Evolutionary conservation across 2,888 invertebrate species (phyloP).

Genomic region (Prosapia bicincta): DNA sequence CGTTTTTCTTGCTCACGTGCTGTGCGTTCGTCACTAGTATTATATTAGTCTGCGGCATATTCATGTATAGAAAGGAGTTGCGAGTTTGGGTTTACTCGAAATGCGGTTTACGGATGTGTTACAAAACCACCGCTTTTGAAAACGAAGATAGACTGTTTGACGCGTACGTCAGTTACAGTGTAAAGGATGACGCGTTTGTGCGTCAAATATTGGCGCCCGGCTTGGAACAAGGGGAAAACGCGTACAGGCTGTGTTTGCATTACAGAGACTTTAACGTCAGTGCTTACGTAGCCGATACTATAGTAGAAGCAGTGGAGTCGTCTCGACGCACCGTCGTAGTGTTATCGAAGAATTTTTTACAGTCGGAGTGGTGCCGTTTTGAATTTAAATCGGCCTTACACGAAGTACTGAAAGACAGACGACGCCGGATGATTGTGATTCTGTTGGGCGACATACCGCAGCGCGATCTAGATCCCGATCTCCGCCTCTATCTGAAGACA

Average conservation of each 20-base stretch:
- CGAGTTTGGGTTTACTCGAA: conserved; percentile 83
- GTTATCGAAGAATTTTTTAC: conserved; percentile 87
- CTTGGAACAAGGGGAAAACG: conserved; percentile 75
- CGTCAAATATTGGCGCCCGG: conserved; percentile 84
- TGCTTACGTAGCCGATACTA: conserved; percentile 86
- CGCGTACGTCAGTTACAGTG: conserved; percentile 92
- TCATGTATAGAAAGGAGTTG: conserved; percentile 77
- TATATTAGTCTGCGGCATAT: conserved; percentile 43
- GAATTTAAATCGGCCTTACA: conserved; percentile 93
- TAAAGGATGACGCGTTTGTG: conserved; percentile 89
- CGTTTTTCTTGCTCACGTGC: conserved; percentile 71
- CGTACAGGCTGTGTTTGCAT: conserved; percentile 85
- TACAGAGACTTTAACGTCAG: conserved; percentile 89
- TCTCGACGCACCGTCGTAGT: conserved; percentile 87
- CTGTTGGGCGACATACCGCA: conserved; percentile 86
- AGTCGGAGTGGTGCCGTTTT: conserved; percentile 93
- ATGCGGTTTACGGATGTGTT: conserved; percentile 82
- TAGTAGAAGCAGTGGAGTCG: conserved; percentile 87
- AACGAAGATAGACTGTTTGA: conserved; percentile 88
- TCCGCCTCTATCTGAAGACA: conserved; percentile 84
- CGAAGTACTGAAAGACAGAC: conserved; percentile 82
- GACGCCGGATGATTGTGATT: conserved; percentile 84
- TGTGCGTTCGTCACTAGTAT: conserved; percentile 66
- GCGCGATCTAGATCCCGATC: conserved; percentile 85
- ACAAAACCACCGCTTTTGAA: conserved; percentile 75